phyloP scores from a whole-genome alignment of 1,140 invertebrate species.

The Zaprionus davidi region DNA sequence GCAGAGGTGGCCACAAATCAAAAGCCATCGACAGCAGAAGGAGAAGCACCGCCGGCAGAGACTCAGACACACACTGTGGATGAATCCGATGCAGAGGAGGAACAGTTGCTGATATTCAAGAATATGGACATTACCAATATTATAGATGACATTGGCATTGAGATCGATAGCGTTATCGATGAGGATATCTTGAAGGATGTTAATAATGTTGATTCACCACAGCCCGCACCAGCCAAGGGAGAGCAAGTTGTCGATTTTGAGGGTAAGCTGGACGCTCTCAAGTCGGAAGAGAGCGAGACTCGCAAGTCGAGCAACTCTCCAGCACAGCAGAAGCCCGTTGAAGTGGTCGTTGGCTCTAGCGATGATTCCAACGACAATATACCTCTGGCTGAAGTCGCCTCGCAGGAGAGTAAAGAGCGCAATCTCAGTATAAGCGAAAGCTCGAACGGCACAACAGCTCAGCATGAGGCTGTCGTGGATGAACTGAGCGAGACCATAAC shows the following conservation, averaged over 20 bases:
- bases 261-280: conserved; percentile 58
- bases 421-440: conserved; percentile 33
- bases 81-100: conserved; percentile 66
- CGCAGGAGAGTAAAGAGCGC: conserved; percentile 59
- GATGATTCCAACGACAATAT: conserved; percentile 77
- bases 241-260: conserved; percentile 60
- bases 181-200: conserved; percentile 75
- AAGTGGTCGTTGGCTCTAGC: conserved; percentile 70
- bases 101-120: conserved; percentile 75
- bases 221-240: conserved; percentile 29
- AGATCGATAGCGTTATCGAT: conserved; percentile 70
- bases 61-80: conserved; percentile 29
- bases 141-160: conserved; percentile 80
- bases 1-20: conserved; percentile 5
- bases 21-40: conserved; percentile 35
- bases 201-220: conserved; percentile 53
- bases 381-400: conserved; percentile 67
- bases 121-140: conserved; percentile 66
- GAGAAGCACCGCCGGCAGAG: conserved; percentile 2
- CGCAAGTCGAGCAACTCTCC: conserved; percentile 21
- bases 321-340: conserved; percentile 40
- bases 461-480: conserved; percentile 52
- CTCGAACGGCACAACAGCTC: conserved; percentile 10
- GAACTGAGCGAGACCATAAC: conserved; percentile 63
- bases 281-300: conserved; percentile 45